These are phyloP conservation scores for Doryteuthis pealeii DNA, from an alignment of 1,140 invertebrate species.

Conservation along the genomic window DNA sequence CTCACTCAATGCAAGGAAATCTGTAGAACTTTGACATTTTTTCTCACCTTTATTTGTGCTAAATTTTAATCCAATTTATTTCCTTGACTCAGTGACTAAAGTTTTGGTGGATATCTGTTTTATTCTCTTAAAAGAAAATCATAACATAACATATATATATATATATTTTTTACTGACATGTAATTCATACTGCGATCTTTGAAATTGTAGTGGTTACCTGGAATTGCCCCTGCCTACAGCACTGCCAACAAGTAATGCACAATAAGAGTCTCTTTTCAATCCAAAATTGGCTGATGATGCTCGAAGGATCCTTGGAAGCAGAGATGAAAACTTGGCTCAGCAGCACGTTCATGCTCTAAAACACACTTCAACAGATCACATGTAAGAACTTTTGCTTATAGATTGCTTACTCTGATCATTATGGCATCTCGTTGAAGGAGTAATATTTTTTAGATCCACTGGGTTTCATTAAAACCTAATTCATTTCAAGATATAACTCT, in stretches of 20 bases:
- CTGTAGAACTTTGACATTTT: too few relatives aligned
- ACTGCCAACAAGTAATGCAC: constrained; percentile 80
- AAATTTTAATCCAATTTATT: too few relatives aligned
- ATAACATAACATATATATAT: neutral
- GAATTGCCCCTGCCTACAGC: constrained; percentile 90
- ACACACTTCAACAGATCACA: constrained; percentile 87
- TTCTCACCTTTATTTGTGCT: too few relatives aligned
- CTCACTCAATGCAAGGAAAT: too few relatives aligned
- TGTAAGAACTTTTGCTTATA: constrained; percentile 66
- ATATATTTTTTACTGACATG: neutral
- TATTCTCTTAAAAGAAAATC: too few relatives aligned
- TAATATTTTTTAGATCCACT: constrained; percentile 1
- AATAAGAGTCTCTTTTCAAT: constrained; percentile 87
- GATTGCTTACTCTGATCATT: constrained; percentile 3
- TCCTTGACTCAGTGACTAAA: too few relatives aligned
- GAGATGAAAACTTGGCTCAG: constrained; percentile 78
- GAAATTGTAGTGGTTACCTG: constrained; percentile 76
- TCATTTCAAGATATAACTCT: neutral
- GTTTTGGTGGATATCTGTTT: too few relatives aligned
- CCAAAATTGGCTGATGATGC: constrained; percentile 90
- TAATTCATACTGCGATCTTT: constrained; percentile 6
- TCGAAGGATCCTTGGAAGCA: constrained; percentile 77
- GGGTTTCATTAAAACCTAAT: neutral
- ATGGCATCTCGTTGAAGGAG: neutral
- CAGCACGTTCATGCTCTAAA: constrained; percentile 82